phyloP scores from a whole-genome alignment of 2,888 invertebrate genomes.

The Drosophila pegasa region DNA sequence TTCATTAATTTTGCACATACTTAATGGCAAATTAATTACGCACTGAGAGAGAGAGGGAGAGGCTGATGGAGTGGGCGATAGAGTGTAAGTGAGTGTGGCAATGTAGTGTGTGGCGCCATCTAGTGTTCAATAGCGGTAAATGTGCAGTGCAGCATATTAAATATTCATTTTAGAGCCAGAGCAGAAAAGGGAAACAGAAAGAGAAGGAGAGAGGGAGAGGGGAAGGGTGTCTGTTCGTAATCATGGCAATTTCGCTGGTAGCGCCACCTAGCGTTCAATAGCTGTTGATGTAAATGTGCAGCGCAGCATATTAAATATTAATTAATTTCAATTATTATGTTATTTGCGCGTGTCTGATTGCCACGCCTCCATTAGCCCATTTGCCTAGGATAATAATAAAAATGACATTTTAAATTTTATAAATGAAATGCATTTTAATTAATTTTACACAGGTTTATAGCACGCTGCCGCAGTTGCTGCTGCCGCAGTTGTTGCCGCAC shows the following conservation, averaged over 20 bases:
- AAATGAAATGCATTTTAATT: conserved; percentile 79
- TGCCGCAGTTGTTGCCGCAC: conserved; percentile 23
- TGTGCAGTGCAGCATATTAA: conserved; percentile 63
- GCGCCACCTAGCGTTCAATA: conserved; percentile 45
- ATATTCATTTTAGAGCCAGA: conserved; percentile 55
- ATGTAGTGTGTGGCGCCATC: conserved; percentile 36
- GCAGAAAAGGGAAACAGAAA: neutral
- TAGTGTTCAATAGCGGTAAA: conserved; percentile 23
- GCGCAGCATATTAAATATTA: conserved; percentile 72
- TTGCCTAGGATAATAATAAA: conserved; percentile 28
- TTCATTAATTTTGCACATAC: conserved; percentile 77
- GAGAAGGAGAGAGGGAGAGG: neutral
- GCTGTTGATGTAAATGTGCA: conserved; percentile 11
- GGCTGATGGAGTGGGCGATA: neutral
- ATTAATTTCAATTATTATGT: conserved; percentile 74
- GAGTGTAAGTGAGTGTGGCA: neutral
- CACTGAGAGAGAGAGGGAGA: neutral
- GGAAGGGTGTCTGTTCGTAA: neutral
- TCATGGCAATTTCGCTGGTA: neutral
- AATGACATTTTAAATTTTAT: conserved; percentile 67
- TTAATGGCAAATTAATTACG: conserved; percentile 75
- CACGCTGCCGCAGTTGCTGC: conserved; percentile 4
- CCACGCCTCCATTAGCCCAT: conserved; percentile 9
- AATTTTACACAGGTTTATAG: conserved; percentile 62
- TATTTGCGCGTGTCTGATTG: conserved; percentile 38